Evolutionary conservation across 2,888 invertebrate species (phyloP).

Genomic region (Caenorhabditis sinica): DNA sequence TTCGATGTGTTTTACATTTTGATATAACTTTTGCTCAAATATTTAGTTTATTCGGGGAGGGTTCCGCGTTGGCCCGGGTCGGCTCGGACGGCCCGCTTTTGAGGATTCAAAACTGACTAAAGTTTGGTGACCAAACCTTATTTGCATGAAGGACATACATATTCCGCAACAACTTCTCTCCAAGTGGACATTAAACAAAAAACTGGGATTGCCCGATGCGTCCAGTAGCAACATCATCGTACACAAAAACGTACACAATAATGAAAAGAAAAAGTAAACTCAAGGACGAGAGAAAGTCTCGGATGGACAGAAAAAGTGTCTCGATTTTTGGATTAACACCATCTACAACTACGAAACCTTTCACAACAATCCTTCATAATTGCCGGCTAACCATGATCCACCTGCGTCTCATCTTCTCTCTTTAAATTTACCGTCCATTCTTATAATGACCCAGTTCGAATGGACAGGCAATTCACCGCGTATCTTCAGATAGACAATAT

Average conservation of each 20-base stretch:
- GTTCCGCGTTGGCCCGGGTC: too few relatives aligned
- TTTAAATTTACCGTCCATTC: constrained; percentile 32
- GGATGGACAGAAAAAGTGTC: constrained; percentile 1
- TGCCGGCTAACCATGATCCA: constrained; percentile 41
- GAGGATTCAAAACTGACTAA: constrained; percentile 4
- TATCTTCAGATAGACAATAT: constrained; percentile 40
- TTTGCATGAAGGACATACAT: background rate
- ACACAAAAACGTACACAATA: constrained; percentile 17
- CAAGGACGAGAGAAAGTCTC: constrained; percentile 33
- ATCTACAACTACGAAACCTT: background rate
- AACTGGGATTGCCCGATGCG: constrained; percentile 22
- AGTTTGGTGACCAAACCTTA: constrained; percentile 11
- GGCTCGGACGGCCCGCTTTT: too few relatives aligned
- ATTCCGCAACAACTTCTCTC: constrained; percentile 34
- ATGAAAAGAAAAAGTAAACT: constrained; percentile 1
- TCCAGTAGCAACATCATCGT: constrained; percentile 12
- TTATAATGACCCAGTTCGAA: constrained; percentile 63
- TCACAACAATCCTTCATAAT: constrained; percentile 36
- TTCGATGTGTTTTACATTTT: too few relatives aligned
- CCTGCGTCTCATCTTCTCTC: constrained; percentile 35
- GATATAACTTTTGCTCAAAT: too few relatives aligned
- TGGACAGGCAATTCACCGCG: constrained; percentile 29
- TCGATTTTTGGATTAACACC: constrained; percentile 34
- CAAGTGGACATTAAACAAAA: constrained; percentile 60
- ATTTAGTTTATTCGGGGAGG: too few relatives aligned